phyloP scores from a whole-genome alignment of 2,113 vertebrate genomes.

The human region DNA sequence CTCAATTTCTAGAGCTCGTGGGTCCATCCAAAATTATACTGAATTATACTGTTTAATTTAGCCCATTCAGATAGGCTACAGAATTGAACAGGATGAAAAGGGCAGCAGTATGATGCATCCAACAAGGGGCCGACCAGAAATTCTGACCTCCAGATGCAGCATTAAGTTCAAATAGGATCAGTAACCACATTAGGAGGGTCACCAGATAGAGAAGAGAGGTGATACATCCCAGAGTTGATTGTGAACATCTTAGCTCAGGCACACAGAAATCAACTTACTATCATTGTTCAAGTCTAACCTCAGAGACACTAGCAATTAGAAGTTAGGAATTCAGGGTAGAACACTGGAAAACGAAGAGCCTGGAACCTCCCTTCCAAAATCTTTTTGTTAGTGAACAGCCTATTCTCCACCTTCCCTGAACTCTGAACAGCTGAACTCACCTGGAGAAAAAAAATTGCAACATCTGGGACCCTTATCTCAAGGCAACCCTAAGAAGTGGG shows the following conservation, averaged over 20 bases:
- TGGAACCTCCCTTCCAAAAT: not conserved
- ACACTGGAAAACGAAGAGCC: not conserved
- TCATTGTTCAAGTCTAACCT: not conserved
- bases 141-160: not conserved
- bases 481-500: not conserved
- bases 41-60: not conserved
- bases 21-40: not conserved
- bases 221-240: fast-evolving
- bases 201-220: not conserved
- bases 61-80: not conserved
- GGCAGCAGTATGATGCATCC: too few species aligned
- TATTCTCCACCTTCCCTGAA: not conserved
- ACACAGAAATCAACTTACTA: too few species aligned
- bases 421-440: not conserved
- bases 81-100: not conserved
- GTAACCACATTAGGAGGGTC: not conserved
- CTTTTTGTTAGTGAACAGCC: not conserved
- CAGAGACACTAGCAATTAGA: not conserved
- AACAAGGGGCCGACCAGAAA: not conserved
- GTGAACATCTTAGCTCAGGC: not conserved
- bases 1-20: not conserved
- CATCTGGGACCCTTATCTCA: not conserved
- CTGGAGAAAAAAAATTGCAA: not conserved
- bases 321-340: not conserved
- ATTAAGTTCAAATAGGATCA: not conserved